Conservation (phyloP, 2,797 vertebrate species). For the Argyrosomus regius region DNA sequence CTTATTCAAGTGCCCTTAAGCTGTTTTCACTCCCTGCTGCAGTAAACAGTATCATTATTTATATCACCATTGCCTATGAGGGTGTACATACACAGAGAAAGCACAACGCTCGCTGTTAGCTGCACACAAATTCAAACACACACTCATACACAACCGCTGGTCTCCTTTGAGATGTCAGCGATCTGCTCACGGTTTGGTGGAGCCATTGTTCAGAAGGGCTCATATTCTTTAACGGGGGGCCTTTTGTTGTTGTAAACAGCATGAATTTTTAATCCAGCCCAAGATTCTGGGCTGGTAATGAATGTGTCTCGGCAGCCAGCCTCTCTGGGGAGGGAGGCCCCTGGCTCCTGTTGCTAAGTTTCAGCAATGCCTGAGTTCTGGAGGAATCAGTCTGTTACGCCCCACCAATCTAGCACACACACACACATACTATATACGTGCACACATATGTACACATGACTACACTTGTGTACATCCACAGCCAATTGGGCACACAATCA, state of each 20-base stretch:
- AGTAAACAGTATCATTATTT: constrained; percentile 84
- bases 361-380: constrained; percentile 80
- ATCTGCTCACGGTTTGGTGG: constrained; percentile 83
- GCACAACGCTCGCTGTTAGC: constrained; percentile 64
- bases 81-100: constrained; percentile 64
- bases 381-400: constrained; percentile 77
- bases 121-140: constrained; percentile 69
- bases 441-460: constrained; percentile 5
- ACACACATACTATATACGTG: constrained; percentile 27
- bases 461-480: constrained; percentile 16
- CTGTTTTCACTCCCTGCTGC: constrained; percentile 80
- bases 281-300: constrained; percentile 83
- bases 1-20: constrained; percentile 79
- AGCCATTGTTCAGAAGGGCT: constrained; percentile 82
- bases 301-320: constrained; percentile 80
- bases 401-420: constrained; percentile 64
- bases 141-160: constrained; percentile 61
- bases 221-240: constrained; percentile 83
- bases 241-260: constrained; percentile 89
- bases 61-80: constrained; percentile 74
- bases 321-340: constrained; percentile 81
- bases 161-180: constrained; percentile 82
- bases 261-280: constrained; percentile 88
- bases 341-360: constrained; percentile 84
- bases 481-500: constrained; percentile 25